Base-by-base conservation (phyloP, 2,113 vertebrate genomes). In the Scopus umbretta region DNA sequence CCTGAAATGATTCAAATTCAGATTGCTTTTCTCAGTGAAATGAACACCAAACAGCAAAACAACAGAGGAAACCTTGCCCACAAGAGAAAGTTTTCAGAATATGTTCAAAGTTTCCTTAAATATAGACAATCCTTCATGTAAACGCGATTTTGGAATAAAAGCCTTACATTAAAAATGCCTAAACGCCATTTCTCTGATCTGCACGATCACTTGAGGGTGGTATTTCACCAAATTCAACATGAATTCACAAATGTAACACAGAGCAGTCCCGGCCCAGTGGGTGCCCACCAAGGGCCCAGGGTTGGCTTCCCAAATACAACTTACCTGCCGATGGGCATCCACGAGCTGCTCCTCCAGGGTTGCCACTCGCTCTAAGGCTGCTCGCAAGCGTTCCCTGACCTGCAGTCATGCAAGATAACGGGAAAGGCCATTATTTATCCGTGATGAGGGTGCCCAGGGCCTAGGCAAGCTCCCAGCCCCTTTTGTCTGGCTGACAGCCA, bases 351-450 rank as follows among this genome's bases (percentile, higher is more conserved):
- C 99, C 96, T 99, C 99, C 97, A 99, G 95, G 65, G 98, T 98
- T 56, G 99, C 97, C 62, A 99, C 99, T 88, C 99, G 98, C 97
- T 99, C 99, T 71, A 99, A 97, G 30, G 99, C 98, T 70, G 99
- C 99, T 80, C 99, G 98, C 82, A 99, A 97, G 75, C 99, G 98
- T 96, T 99, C 99, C 88, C 99, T 98, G 87, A 99, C 99, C 99
- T 99, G 97, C 70, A 52, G 72, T 53, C 18, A 74, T 43, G 45
- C 13, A 42, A 97, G 30, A 83, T 30, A 80, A 61, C 0, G 10
- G 81, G 47, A 78, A 89, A 68, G 16, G 56, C 11, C 16, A 17
- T 62, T 40, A 34, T 26, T 84, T 29, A 32, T 16, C 81, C 0
- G 0, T 14, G 16, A 29, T 13, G 27, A 73, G 18, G 30, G 6